A percentile compares a stretch with the other conserved stretches of the same genome.
These are phyloP conservation scores for Barnardius zonarius DNA, from an alignment of 2,113 vertebrate genomes.

Conservation along the genomic window DNA sequence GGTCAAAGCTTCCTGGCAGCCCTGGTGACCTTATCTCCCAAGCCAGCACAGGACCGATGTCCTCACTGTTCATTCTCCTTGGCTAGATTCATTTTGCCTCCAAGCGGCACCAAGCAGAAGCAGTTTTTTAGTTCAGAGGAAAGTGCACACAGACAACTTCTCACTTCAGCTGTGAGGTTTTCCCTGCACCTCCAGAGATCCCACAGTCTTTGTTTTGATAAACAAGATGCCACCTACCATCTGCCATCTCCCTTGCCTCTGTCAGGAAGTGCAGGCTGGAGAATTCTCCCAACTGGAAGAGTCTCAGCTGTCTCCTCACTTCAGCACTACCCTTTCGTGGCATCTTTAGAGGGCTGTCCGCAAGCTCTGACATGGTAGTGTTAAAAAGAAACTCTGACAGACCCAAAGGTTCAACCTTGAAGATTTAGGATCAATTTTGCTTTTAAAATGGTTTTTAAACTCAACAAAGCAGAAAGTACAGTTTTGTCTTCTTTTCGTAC, in stretches of 20 bases:
- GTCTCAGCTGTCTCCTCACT: conserved; percentile 11
- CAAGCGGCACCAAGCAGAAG: background rate
- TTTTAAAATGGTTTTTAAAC: background rate
- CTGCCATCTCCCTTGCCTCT: conserved; percentile 44
- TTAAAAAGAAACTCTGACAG: background rate
- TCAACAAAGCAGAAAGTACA: background rate
- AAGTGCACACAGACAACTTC: background rate
- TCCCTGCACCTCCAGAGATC: conserved; percentile 24
- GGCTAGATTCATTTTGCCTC: background rate
- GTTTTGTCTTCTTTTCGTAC: background rate
- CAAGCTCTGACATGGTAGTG: background rate
- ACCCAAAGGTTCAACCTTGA: background rate
- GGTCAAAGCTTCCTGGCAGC: background rate
- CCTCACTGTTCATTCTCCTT: background rate
- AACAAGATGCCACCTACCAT: conserved; percentile 54
- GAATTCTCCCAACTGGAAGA: conserved; percentile 31
- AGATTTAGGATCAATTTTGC: background rate
- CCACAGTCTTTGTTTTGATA: conserved; percentile 28
- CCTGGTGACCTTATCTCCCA: background rate
- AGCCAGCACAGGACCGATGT: background rate
- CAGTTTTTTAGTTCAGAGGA: background rate
- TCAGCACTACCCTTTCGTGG: background rate
- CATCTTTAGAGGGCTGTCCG: background rate
- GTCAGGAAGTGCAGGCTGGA: background rate
- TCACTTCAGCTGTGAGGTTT: background rate